Percentiles rank a stretch among this genome's conserved stretches.
Evolutionary conservation across 2,888 invertebrate genomes (phyloP).

Genomic region (Aspidiotus rigidus): DNA sequence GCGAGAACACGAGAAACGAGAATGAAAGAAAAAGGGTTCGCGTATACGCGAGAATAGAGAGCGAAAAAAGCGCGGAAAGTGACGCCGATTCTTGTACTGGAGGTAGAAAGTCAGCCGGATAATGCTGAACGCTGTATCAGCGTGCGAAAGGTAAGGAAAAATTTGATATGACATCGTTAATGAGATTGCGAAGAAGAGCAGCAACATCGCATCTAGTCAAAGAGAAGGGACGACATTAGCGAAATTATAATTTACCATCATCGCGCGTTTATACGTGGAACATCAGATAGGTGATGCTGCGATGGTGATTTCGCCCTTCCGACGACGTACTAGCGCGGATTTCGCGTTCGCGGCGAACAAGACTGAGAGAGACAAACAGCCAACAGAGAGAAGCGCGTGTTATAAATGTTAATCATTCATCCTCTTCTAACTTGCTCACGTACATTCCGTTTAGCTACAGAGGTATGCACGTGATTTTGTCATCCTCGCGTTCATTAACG

Average conservation of each 20-base stretch:
- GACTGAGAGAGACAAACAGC: background rate
- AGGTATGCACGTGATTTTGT: no score
- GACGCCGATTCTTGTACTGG: background rate
- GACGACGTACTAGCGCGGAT: background rate
- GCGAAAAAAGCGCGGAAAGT: conserved; percentile 1
- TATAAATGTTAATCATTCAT: no score
- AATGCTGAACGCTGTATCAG: background rate
- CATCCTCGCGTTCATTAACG: no score
- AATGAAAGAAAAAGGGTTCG: background rate
- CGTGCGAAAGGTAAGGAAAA: conserved; percentile 1
- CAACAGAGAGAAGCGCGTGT: background rate
- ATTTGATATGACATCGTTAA: conserved; percentile 17
- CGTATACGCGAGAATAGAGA: background rate
- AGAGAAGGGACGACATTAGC: conserved; percentile 1
- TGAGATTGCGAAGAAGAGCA: conserved; percentile 3
- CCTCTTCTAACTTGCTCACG: no score
- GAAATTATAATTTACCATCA: conserved; percentile 11
- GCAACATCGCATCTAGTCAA: no score
- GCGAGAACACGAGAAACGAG: background rate
- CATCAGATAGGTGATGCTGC: background rate
- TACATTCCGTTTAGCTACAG: no score
- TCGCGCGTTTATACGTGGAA: background rate
- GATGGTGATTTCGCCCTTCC: background rate
- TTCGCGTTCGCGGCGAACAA: background rate
- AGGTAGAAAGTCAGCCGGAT: background rate